Percentiles rank a stretch among this genome's conserved stretches.
Evolutionary conservation across 2,797 vertebrate genomes (phyloP).

Genomic region (Apogon talboti): DNA sequence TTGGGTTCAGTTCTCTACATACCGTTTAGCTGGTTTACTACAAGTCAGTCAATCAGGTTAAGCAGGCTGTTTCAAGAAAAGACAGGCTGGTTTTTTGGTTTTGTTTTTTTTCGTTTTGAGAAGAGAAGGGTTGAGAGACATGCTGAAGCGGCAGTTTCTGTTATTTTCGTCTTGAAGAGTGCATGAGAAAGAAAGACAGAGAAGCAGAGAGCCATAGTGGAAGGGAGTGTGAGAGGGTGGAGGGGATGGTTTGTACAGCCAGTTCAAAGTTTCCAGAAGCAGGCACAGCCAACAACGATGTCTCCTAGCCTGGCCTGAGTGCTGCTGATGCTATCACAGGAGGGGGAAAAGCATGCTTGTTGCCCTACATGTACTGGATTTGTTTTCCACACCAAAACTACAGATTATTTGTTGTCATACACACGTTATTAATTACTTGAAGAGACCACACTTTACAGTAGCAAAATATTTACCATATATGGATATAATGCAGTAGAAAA

Average conservation of each 20-base stretch:
- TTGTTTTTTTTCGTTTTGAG: constrained; percentile 50
- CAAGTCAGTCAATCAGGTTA: constrained; percentile 68
- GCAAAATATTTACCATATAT: neutral
- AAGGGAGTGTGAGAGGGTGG: constrained; percentile 69
- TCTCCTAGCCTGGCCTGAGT: constrained; percentile 69
- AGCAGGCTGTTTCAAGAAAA: constrained; percentile 73
- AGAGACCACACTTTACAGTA: constrained; percentile 44
- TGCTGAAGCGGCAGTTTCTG: constrained; percentile 81
- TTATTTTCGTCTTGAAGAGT: constrained; percentile 75
- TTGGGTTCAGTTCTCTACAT: constrained; percentile 86
- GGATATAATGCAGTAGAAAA: constrained; percentile 30
- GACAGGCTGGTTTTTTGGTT: constrained; percentile 66
- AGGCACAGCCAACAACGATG: constrained; percentile 84
- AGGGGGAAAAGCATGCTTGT: constrained; percentile 73
- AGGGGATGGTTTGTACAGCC: constrained; percentile 78
- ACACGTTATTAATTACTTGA: constrained; percentile 11
- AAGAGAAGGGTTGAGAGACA: constrained; percentile 74
- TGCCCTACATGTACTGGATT: constrained; percentile 28
- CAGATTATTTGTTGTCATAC: constrained; percentile 12
- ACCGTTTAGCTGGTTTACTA: constrained; percentile 59
- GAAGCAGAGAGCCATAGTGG: constrained; percentile 65
- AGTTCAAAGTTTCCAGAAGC: constrained; percentile 83
- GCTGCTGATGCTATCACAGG: constrained; percentile 58
- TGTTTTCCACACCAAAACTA: constrained; percentile 5
- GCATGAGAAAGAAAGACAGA: constrained; percentile 70